phyloP scores from a whole-genome alignment of 2,113 vertebrate genomes.

The Coptodon rendalli region DNA sequence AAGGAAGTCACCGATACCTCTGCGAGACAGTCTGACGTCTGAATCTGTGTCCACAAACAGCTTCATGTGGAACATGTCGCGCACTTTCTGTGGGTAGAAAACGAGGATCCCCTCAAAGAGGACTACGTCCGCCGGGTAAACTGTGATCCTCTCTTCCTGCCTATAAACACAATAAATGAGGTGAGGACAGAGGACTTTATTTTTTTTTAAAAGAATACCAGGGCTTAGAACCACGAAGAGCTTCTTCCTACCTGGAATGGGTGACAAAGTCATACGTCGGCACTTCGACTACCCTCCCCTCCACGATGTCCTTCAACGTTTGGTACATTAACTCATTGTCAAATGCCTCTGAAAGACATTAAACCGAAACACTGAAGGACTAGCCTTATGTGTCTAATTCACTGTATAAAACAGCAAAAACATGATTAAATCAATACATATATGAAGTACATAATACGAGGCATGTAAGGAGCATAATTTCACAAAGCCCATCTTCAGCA shows the following conservation, averaged over 20 bases:
- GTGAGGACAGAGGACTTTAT: neutral
- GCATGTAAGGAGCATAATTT: neutral
- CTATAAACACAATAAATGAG: constrained; percentile 52
- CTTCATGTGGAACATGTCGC: constrained; percentile 97
- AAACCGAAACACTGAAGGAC: neutral
- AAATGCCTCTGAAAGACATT: constrained; percentile 82
- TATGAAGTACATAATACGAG: neutral
- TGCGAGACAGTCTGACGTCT: constrained; percentile 86
- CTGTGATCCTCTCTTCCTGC: constrained; percentile 79
- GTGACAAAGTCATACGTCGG: constrained; percentile 94
- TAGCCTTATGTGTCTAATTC: neutral
- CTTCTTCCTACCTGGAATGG: constrained; percentile 82
- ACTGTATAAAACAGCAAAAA: neutral
- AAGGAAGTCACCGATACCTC: constrained; percentile 70
- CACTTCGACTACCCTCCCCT: constrained; percentile 87
- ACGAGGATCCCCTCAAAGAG: constrained; percentile 95
- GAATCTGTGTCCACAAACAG: constrained; percentile 97
- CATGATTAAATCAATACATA: neutral
- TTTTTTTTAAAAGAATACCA: neutral
- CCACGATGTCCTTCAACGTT: constrained; percentile 86
- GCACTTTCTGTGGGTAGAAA: constrained; percentile 90
- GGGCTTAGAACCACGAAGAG: neutral
- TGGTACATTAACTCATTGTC: constrained; percentile 91
- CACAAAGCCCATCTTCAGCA: neutral
- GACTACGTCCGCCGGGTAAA: constrained; percentile 90